Evolutionary conservation across 2,888 invertebrate genomes (phyloP).

Genomic region (Apeira syringaria): DNA sequence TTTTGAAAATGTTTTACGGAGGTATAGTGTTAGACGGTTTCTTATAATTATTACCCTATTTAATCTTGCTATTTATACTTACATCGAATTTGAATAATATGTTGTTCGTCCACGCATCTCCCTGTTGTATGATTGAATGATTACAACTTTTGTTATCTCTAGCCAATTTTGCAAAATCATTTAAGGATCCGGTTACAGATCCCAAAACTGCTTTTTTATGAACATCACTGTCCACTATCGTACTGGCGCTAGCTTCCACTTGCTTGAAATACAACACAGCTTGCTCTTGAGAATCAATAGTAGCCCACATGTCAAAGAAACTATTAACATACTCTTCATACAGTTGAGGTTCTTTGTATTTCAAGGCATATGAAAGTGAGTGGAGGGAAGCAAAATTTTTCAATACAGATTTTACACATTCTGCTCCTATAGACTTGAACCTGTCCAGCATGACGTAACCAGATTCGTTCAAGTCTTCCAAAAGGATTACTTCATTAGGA

Average conservation of each 20-base stretch:
- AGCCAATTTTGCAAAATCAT: not conserved
- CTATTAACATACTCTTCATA: not conserved
- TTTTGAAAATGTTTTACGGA: too few species aligned
- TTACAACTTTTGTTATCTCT: slow-evolving; percentile 23
- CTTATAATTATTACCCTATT: too few species aligned
- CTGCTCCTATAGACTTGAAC: slow-evolving; percentile 33
- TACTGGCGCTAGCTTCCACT: not conserved
- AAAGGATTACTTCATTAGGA: slow-evolving; percentile 44
- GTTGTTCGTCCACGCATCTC: slow-evolving; percentile 52
- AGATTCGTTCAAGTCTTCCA: slow-evolving; percentile 44
- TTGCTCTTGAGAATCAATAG: not conserved
- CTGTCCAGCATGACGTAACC: slow-evolving; percentile 41
- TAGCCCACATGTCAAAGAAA: not conserved
- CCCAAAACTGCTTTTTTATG: not conserved
- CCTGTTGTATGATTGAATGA: slow-evolving; percentile 41
- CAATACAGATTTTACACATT: slow-evolving; percentile 36
- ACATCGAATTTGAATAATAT: slow-evolving; percentile 43
- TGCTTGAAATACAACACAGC: not conserved
- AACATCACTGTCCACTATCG: not conserved
- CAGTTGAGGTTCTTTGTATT: slow-evolving; percentile 34
- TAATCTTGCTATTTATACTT: too few species aligned
- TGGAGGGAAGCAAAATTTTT: slow-evolving; percentile 41
- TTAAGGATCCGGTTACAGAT: not conserved
- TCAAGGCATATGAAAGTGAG: slow-evolving; percentile 42
- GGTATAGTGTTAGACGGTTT: too few species aligned